These are phyloP conservation scores for Catostylus mosaicus DNA, from an alignment of 30 jellyfish, hydroid and myxozoan genomes.

Conservation along the genomic window DNA sequence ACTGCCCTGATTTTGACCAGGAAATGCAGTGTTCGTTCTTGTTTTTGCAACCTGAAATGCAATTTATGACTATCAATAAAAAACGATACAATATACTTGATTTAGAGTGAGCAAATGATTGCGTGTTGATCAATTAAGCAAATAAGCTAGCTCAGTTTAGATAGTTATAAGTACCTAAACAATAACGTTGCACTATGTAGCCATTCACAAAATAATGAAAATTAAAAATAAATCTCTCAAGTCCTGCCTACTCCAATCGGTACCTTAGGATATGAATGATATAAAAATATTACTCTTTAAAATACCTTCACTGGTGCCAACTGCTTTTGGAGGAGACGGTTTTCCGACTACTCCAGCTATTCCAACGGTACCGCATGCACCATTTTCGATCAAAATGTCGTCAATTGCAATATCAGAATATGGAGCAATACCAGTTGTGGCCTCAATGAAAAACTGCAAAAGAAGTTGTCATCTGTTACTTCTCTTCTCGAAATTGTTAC, in stretches of 20 bases:
- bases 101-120: background rate
- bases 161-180: background rate
- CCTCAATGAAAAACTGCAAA: conserved; percentile 44
- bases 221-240: too few species aligned
- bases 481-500: background rate
- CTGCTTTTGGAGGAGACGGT: background rate
- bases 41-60: conserved; percentile 36
- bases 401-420: conserved; percentile 73
- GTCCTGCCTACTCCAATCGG: background rate
- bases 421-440: conserved; percentile 44
- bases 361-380: conserved; percentile 53
- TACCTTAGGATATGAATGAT: background rate
- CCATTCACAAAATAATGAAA: background rate
- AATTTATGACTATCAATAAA: background rate
- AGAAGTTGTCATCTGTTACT: background rate
- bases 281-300: background rate
- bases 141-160: background rate
- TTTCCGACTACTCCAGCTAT: background rate
- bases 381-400: conserved; percentile 51
- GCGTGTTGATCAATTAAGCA: background rate
- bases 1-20: conserved; percentile 59
- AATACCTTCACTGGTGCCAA: too few species aligned
- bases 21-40: background rate
- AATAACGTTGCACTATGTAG: too few species aligned
- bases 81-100: background rate